Evolutionary conservation across 2,888 invertebrate genomes (phyloP).

Genomic region (Polylopha cassiicola): DNA sequence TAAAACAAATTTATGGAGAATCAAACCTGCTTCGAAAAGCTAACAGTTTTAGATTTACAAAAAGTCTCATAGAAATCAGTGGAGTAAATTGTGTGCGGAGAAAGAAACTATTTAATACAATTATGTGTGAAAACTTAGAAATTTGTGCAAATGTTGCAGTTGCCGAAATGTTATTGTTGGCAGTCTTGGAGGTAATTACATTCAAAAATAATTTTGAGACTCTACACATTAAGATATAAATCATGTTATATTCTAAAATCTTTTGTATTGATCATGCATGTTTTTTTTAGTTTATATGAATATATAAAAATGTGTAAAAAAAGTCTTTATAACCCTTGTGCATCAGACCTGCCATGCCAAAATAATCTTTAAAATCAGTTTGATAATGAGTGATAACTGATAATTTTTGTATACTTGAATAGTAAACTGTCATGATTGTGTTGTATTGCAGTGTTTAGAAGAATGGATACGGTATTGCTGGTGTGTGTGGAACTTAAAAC

Average conservation of each 20-base stretch:
- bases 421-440: neutral
- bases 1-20: constrained; percentile 53
- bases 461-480: constrained; percentile 61
- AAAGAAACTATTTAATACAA: constrained; percentile 40
- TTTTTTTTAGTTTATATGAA: too few species aligned
- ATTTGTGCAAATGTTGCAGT: constrained; percentile 49
- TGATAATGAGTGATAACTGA: too few species aligned
- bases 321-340: too few species aligned
- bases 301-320: too few species aligned
- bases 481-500: constrained; percentile 49
- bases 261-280: too few species aligned
- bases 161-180: constrained; percentile 45
- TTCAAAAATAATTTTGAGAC: neutral
- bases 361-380: too few species aligned
- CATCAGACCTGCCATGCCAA: too few species aligned
- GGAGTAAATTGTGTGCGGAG: constrained; percentile 51
- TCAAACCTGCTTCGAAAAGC: constrained; percentile 57
- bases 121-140: constrained; percentile 55
- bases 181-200: constrained; percentile 49
- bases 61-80: constrained; percentile 44
- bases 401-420: too few species aligned
- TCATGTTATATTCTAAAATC: too few species aligned
- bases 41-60: constrained; percentile 44
- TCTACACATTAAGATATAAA: constrained; percentile 1
- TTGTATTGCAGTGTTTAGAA: constrained; percentile 51